Evolutionary conservation across 2,888 invertebrate genomes (phyloP), one percentile per base, ranked within the genome.

Genomic region (Pristionchus arcanus): DNA sequence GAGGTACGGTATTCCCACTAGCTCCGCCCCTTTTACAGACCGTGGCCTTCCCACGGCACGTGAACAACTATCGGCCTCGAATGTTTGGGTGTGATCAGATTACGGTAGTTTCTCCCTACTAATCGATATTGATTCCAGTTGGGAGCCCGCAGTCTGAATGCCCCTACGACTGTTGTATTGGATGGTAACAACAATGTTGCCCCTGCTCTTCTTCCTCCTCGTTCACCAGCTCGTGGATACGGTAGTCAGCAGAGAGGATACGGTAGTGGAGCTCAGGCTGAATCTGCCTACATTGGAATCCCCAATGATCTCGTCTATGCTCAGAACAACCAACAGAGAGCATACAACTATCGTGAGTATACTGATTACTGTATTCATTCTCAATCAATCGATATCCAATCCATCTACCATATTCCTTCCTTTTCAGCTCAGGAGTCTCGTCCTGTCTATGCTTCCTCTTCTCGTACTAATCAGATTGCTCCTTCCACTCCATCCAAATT

Each of bases 311-410:
- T 81, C 53, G 34, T 34, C 13, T 81, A 81, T 42, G 81, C 49
- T 3, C 81, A 81, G 81, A 81, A 53, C 81, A 81, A 81, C 81
- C 81, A 81, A 28, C 81, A 81, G 81, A 81, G 81, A 49, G 81
- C 81, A 16, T 81, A 81, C 81, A 81, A 42, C 49, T 71, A 71
- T 34, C 31, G 71, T 71, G 31, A 71, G 71, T 49, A 42, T 5
- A 5, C 42, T 42, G 42, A 42, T 49, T n/a, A n/a, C n/a, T n/a
- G n/a, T n/a, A n/a, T n/a, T n/a, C 42, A 49, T 49, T 49, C 42
- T 49, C 42, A 49, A 49, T 81, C 81, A 11, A 81, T 31, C 31
- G 31, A 71, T 71, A 63, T 63, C 63, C 63, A 25, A 0, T 71
- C 16, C 21, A 34, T 25, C 81, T 81, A 81, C 81, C 42, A 49